phyloP scores from a whole-genome alignment of 2,888 invertebrate species.

The Dasypolia templi region DNA sequence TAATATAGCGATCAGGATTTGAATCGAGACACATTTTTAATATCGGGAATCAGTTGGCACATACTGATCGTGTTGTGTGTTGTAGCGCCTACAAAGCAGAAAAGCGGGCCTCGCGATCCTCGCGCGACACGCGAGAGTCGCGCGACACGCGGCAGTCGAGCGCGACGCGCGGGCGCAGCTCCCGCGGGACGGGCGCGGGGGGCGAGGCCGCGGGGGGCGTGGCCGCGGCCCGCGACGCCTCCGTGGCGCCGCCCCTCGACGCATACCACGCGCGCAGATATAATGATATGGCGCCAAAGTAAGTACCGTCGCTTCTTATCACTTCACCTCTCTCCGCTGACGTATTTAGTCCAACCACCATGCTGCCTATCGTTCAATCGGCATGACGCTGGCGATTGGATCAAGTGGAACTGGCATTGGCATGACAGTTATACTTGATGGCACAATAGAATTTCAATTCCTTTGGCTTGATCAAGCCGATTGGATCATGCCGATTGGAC shows the following conservation, averaged over 20 bases:
- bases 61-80: constrained; percentile 13
- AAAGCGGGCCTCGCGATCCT: constrained; percentile 77
- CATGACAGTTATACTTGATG: too few species aligned
- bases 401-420: too few species aligned
- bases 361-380: too few species aligned
- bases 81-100: constrained; percentile 87
- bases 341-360: too few species aligned
- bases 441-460: too few species aligned
- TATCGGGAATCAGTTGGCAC: background rate
- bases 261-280: constrained; percentile 93
- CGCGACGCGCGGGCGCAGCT: constrained; percentile 78
- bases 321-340: background rate
- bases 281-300: constrained; percentile 97
- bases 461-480: too few species aligned
- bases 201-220: constrained; percentile 79
- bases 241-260: constrained; percentile 87
- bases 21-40: background rate
- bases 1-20: background rate
- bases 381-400: too few species aligned
- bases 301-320: constrained; percentile 83
- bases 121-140: constrained; percentile 64
- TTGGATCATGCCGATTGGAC: too few species aligned
- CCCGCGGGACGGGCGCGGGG: constrained; percentile 78
- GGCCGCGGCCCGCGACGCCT: constrained; percentile 75
- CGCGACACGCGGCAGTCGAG: constrained; percentile 53